Conservation (phyloP, 2,888 invertebrate genomes). For the Tetragonula carbonaria region DNA sequence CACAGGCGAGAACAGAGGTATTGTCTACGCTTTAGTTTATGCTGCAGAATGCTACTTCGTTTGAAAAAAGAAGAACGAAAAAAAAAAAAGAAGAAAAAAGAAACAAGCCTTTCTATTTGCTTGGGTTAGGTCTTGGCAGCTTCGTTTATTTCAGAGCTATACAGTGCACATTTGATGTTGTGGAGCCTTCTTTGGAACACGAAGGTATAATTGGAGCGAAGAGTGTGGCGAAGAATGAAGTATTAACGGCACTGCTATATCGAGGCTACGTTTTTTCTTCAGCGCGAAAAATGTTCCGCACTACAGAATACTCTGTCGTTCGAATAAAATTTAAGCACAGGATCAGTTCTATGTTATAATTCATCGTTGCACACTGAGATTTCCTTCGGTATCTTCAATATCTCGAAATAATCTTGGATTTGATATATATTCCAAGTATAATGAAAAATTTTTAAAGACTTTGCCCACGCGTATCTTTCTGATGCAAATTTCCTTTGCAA, state of each 20-base stretch:
- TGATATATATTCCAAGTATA: too few relatives aligned
- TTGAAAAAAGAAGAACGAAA: constrained; percentile 15
- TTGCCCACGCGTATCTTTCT: too few relatives aligned
- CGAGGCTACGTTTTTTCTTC: background rate
- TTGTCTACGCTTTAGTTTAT: constrained; percentile 47
- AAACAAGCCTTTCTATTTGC: constrained; percentile 11
- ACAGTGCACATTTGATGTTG: background rate
- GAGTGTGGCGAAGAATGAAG: background rate
- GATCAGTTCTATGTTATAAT: background rate
- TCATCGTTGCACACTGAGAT: background rate
- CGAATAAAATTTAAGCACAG: background rate
- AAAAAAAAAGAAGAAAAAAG: background rate
- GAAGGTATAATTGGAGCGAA: constrained; percentile 4
- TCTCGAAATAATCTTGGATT: constrained; percentile 11
- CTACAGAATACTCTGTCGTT: background rate
- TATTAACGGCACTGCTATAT: background rate
- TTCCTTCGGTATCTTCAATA: constrained; percentile 1
- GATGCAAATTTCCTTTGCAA: too few relatives aligned
- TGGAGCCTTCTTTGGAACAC: background rate
- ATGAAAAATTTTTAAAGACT: too few relatives aligned
- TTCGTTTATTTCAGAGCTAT: constrained; percentile 6
- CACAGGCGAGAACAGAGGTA: constrained; percentile 43
- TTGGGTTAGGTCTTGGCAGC: background rate
- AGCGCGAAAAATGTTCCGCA: background rate
- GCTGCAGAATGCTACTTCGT: constrained; percentile 50